These are phyloP conservation scores for Cebus imitator DNA, from an alignment of 2,113 vertebrate genomes.

Conservation along the genomic window DNA sequence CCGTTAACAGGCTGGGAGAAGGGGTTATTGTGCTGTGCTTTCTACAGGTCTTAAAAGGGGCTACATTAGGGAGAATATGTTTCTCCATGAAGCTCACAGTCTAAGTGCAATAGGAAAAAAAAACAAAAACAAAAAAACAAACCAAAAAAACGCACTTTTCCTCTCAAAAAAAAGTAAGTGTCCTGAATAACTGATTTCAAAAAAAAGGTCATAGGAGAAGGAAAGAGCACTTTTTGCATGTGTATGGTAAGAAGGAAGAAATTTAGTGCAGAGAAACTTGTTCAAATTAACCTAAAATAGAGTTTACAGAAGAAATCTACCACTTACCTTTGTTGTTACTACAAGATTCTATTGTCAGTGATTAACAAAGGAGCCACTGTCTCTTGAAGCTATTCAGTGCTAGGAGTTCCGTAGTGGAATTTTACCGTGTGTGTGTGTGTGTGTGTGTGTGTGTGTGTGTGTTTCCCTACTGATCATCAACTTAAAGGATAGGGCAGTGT, in stretches of 20 bases:
- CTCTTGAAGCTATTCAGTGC: constrained; percentile 38
- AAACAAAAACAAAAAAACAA: background rate
- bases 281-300: constrained; percentile 23
- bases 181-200: background rate
- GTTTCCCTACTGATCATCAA: background rate
- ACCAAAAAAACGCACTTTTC: background rate
- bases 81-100: background rate
- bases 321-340: constrained; percentile 40
- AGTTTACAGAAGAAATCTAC: constrained; percentile 57
- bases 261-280: background rate
- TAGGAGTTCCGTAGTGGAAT: constrained; percentile 61
- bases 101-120: background rate
- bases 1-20: no score
- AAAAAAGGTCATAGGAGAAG: background rate
- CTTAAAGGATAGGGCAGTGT: background rate
- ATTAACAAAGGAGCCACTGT: background rate
- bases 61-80: background rate
- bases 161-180: background rate
- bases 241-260: background rate
- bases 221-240: background rate
- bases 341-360: constrained; percentile 36
- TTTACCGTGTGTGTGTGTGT: constrained; percentile 28
- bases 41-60: background rate
- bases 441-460: constrained; percentile 9
- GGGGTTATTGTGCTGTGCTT: background rate